These are phyloP conservation scores for Prostheceraeus crozeri DNA, from an alignment of 2,888 invertebrate genomes.

Conservation along the genomic window DNA sequence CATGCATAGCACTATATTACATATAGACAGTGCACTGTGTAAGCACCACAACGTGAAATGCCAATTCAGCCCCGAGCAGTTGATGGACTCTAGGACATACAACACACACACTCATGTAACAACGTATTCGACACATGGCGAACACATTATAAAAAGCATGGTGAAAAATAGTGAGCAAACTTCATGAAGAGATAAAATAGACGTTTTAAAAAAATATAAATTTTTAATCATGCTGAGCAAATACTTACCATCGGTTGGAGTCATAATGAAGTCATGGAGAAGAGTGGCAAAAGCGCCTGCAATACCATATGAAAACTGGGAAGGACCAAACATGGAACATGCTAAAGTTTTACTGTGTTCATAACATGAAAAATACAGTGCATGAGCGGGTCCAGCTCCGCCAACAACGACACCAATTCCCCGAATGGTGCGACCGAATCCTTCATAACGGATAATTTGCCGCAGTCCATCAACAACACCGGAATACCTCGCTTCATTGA, in stretches of 20 bases:
- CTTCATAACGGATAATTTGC: constrained; percentile 83
- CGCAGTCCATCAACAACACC: constrained; percentile 75
- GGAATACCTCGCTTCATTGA: constrained; percentile 65
- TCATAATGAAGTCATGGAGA: constrained; percentile 93
- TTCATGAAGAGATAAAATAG: too few relatives aligned
- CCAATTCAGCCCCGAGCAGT: too few relatives aligned
- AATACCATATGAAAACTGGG: constrained; percentile 55
- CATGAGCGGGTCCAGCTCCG: constrained; percentile 96
- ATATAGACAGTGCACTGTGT: too few relatives aligned
- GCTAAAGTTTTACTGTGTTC: constrained; percentile 79
- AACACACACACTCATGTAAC: too few relatives aligned
- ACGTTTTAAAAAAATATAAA: too few relatives aligned
- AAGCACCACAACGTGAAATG: too few relatives aligned
- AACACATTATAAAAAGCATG: too few relatives aligned
- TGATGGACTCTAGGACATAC: too few relatives aligned
- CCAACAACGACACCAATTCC: constrained; percentile 79
- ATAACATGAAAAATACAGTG: constrained; percentile 93
- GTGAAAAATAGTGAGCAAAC: too few relatives aligned
- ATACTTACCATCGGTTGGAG: constrained; percentile 96
- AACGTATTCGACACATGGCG: too few relatives aligned
- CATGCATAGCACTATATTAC: too few relatives aligned
- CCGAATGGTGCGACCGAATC: constrained; percentile 78
- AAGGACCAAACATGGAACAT: neutral
- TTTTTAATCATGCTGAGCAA: too few relatives aligned
- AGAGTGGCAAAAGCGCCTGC: constrained; percentile 86